Evolutionary conservation across 2,888 invertebrate species (phyloP).

Genomic region (Torymus auratus): DNA sequence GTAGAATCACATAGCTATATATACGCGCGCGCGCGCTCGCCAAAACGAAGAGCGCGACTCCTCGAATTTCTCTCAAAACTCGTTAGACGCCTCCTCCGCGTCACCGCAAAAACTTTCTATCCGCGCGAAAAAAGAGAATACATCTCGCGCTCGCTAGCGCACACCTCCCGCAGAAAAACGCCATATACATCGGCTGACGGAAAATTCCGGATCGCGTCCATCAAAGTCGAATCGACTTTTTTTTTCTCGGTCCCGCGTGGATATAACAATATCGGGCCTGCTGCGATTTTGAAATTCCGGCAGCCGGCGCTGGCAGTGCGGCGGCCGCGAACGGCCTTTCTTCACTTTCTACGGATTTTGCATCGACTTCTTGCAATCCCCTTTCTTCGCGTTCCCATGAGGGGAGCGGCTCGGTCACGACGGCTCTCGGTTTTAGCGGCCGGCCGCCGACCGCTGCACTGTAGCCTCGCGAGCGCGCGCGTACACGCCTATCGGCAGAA

Average conservation of each 20-base stretch:
- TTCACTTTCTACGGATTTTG: constrained; percentile 49
- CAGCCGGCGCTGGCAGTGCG: no score
- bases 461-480: background rate
- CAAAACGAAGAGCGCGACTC: constrained; percentile 1
- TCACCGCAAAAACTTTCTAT: constrained; percentile 47
- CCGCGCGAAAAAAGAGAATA: constrained; percentile 7
- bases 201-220: constrained; percentile 21
- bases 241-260: background rate
- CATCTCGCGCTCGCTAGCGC: background rate
- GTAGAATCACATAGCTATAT: no score
- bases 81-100: constrained; percentile 6
- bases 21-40: no score
- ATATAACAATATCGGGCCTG: background rate
- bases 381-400: constrained; percentile 19
- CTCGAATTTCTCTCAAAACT: constrained; percentile 37
- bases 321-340: constrained; percentile 5
- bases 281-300: constrained; percentile 25
- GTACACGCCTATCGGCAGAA: background rate
- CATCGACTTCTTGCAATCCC: constrained; percentile 16
- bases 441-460: background rate
- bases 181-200: background rate
- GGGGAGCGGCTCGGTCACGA: background rate
- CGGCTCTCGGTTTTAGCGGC: constrained; percentile 1
- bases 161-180: no score
- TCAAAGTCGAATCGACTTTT: constrained; percentile 23